Evolutionary conservation across 2,888 invertebrate species (phyloP), one percentile per base, ranked within the genome.

Genomic region (Cerceris rybyensis): DNA sequence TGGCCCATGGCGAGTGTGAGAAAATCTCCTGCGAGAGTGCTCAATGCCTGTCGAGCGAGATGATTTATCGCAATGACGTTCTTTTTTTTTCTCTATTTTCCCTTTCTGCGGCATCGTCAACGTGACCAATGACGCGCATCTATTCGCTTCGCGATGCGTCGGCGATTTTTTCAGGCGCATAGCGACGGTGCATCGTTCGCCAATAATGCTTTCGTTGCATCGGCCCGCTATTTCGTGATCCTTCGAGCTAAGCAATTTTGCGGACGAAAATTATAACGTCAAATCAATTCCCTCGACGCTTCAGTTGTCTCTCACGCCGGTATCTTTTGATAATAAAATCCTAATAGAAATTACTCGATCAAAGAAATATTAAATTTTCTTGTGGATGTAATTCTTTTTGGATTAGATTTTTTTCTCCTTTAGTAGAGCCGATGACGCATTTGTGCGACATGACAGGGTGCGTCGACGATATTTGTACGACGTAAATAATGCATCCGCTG

Each of bases 41-140:
- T 89, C 87, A 89, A 89, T 89, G 88, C 87, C 88, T 90, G 88
- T 89, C 88, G 86, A 28, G 64, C 78, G 52, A 64, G 78, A 90
- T 90, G 90, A 90, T 90, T 90, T 90, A 90, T 90, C 86, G 89
- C 86, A 88, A 90, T 88, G 88, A 89, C 83, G 87, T 75, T 86
- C 80, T 82, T 87, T 84, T 84, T 86, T 80, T 80, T 78, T 72
- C 42, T 67, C 66, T 69, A 60, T 66, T 73, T 78, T 61, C 54
- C 70, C 54, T 65, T 70, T 63, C 50, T 54, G 43, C 54, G 39
- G 13, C 63, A 42, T 65, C 59, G 52, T 28, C 60, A 43, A 70
- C 28, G 57, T 14, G 71, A 55, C 75, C 81, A 63, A 64, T 52
- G 54, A 74, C 58, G 59, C 59, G 67, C 49, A 52, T 6, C 49